phyloP scores from a whole-genome alignment of 2,888 invertebrate species.

The Leptinotarsa peninsularis region DNA sequence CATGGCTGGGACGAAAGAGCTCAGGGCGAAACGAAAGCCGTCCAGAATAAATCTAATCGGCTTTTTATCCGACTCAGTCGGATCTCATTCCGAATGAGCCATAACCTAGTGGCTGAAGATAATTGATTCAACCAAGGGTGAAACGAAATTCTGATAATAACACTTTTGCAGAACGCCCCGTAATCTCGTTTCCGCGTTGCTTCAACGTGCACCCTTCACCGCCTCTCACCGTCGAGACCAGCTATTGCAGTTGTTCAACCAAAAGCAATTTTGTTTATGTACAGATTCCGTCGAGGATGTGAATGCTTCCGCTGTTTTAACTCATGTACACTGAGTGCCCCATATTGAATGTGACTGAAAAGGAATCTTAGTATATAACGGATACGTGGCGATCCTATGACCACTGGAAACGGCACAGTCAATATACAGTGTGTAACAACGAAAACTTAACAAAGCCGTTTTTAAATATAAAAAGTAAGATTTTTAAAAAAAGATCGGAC shows the following conservation, averaged over 20 bases:
- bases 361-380: no score
- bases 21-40: background rate
- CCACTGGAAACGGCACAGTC: no score
- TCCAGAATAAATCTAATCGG: background rate
- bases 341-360: no score
- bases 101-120: constrained; percentile 15
- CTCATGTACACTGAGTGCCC: background rate
- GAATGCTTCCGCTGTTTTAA: background rate
- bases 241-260: constrained; percentile 22
- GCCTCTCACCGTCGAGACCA: constrained; percentile 4
- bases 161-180: constrained; percentile 26
- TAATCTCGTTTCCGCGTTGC: constrained; percentile 27
- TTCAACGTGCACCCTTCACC: background rate
- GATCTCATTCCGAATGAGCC: background rate
- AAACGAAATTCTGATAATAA: constrained; percentile 35
- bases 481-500: no score
- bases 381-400: no score
- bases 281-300: background rate
- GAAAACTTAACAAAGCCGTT: no score
- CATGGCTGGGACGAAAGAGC: background rate
- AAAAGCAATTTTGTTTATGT: constrained; percentile 27
- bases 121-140: constrained; percentile 35
- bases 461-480: no score
- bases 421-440: no score
- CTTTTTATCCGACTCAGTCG: constrained; percentile 5